Evolutionary conservation across 2,797 vertebrate species (phyloP).

Genomic region (Antrozous pallidus): DNA sequence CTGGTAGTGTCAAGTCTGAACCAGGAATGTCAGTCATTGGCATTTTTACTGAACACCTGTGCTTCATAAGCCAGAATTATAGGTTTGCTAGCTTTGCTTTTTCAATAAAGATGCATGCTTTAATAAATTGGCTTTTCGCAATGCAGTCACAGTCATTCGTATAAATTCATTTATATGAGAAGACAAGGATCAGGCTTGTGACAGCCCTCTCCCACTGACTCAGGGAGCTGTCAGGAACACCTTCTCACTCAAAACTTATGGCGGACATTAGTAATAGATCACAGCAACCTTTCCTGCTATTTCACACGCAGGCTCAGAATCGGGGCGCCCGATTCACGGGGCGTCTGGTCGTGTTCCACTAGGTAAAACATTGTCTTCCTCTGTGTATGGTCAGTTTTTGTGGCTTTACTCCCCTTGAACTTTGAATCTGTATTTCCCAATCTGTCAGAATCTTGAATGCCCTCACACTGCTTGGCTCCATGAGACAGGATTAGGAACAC

Average conservation of each 20-base stretch:
- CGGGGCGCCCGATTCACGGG: neutral
- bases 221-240: no score
- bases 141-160: no score
- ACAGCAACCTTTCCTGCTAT: neutral
- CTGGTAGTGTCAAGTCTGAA: neutral
- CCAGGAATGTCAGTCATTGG: neutral
- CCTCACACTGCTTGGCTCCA: neutral
- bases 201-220: no score
- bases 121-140: no score
- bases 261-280: neutral
- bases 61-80: no score
- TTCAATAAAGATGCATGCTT: no score
- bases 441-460: neutral
- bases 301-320: neutral
- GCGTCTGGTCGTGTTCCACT: neutral
- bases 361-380: neutral
- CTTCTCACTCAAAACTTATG: neutral
- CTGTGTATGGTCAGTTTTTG: neutral
- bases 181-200: no score
- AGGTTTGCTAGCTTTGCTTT: no score
- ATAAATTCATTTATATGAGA: no score
- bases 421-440: neutral
- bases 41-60: neutral
- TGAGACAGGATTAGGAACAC: neutral
- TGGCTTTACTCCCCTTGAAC: slow-evolving; percentile 9